Conservation (phyloP, 2,797 vertebrate genomes). For the Microcaecilia unicolor region DNA sequence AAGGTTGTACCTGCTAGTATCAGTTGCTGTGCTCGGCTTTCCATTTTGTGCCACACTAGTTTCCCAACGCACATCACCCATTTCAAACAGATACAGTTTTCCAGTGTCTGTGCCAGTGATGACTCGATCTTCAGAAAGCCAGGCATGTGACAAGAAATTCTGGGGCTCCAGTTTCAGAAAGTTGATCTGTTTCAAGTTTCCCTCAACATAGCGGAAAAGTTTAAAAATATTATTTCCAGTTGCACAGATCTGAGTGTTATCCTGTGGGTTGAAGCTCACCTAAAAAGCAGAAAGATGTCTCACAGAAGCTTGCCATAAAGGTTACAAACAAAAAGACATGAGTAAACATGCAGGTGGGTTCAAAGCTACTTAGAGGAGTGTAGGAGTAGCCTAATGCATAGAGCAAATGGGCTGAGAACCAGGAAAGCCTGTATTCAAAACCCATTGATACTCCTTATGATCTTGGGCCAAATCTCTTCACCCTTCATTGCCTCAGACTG, state of each 20-base stretch:
- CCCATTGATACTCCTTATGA: too few species aligned
- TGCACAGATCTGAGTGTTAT: slow-evolving; percentile 77
- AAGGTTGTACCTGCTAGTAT: too few species aligned
- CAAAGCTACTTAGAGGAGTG: too few species aligned
- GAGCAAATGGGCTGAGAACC: too few species aligned
- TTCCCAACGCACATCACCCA: slow-evolving; percentile 70
- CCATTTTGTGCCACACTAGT: slow-evolving; percentile 44
- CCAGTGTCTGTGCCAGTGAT: slow-evolving; percentile 77
- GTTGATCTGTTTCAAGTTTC: slow-evolving; percentile 72
- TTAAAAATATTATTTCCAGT: slow-evolving; percentile 77
- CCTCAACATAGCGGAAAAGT: slow-evolving; percentile 70
- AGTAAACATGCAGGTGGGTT: too few species aligned
- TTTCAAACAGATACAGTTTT: slow-evolving; percentile 72
- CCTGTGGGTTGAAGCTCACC: slow-evolving; percentile 85
- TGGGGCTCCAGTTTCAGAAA: slow-evolving; percentile 62
- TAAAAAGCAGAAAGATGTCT: slow-evolving; percentile 40
- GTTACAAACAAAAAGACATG: too few species aligned
- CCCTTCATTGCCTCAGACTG: too few species aligned
- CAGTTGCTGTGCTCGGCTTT: slow-evolving; percentile 6
- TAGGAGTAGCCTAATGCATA: too few species aligned
- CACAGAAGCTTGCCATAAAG: too few species aligned
- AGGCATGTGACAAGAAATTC: slow-evolving; percentile 77
- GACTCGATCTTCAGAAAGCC: slow-evolving; percentile 67
- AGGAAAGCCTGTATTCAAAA: too few species aligned
- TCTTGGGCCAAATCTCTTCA: too few species aligned